phyloP scores from a whole-genome alignment of 2,113 vertebrate genomes.

The Brachyistius frenatus region DNA sequence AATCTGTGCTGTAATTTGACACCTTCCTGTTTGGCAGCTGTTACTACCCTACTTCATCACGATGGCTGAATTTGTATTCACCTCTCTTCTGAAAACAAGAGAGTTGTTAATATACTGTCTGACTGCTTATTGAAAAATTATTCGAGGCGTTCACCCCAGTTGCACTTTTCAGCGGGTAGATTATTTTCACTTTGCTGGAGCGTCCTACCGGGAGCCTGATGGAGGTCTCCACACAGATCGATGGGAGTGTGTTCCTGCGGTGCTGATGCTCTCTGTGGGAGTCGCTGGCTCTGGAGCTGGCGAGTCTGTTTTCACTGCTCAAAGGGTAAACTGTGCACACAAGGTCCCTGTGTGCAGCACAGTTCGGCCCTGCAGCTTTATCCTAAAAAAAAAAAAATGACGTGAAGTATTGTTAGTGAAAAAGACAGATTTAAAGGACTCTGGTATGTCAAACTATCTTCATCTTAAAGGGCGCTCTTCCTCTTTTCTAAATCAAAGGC shows the following conservation, averaged over 20 bases:
- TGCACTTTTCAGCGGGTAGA: conserved; percentile 63
- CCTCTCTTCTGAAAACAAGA: conserved; percentile 17
- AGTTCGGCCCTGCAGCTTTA: conserved; percentile 6
- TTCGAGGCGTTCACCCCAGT: conserved; percentile 40
- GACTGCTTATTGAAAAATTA: conserved; percentile 63
- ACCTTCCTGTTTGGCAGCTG: conserved; percentile 20
- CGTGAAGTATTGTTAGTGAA: not conserved
- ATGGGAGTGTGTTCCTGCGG: conserved; percentile 70
- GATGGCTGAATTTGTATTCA: not conserved
- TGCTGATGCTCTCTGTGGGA: conserved; percentile 64
- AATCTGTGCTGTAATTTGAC: conserved; percentile 38
- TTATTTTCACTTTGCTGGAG: conserved; percentile 67
- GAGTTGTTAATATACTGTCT: conserved; percentile 39
- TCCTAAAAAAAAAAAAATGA: conserved; percentile 11
- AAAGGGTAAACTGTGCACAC: conserved; percentile 45
- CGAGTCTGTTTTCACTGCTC: conserved; percentile 61
- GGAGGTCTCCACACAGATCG: conserved; percentile 67
- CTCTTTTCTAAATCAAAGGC: not conserved
- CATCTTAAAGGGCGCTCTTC: not conserved
- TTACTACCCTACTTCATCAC: conserved; percentile 14
- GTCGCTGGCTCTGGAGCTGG: conserved; percentile 42
- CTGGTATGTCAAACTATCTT: not conserved
- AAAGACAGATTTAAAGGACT: not conserved
- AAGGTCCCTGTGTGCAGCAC: conserved; percentile 23
- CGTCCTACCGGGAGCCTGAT: conserved; percentile 64